A percentile compares a stretch with the other conserved stretches of the same genome.
Conservation (phyloP, 2,797 vertebrate genomes). For the Choloepus didactylus region DNA sequence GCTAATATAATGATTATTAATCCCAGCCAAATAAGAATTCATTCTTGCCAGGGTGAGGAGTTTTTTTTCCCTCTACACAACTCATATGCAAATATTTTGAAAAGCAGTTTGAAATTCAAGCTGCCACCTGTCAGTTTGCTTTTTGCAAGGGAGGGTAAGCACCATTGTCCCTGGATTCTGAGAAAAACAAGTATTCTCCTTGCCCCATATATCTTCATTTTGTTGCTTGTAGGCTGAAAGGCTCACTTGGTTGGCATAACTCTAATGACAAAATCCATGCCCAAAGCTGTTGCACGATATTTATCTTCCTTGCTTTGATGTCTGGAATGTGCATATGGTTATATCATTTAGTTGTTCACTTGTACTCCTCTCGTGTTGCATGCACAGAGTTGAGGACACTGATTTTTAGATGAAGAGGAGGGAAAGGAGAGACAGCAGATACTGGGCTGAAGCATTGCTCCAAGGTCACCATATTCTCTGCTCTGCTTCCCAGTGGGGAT, state of each 20-base stretch:
- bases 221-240: slow-evolving; percentile 34
- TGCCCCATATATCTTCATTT: slow-evolving; percentile 1
- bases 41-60: slow-evolving; percentile 53
- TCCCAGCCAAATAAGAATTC: slow-evolving; percentile 61
- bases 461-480: not conserved
- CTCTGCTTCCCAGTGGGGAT: not conserved
- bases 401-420: slow-evolving; percentile 27
- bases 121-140: slow-evolving; percentile 69
- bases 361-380: not conserved
- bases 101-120: slow-evolving; percentile 63
- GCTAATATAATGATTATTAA: slow-evolving; percentile 76
- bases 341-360: not conserved
- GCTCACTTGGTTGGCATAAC: not conserved
- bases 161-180: slow-evolving; percentile 41
- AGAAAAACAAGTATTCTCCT: slow-evolving; percentile 8
- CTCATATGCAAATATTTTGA: slow-evolving; percentile 64
- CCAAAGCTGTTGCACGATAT: not conserved
- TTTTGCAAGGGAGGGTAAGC: slow-evolving; percentile 3
- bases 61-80: slow-evolving; percentile 61
- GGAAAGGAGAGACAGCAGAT: not conserved
- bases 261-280: not conserved
- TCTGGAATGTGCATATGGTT: not conserved
- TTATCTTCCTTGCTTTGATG: slow-evolving; percentile 52
- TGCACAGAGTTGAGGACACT: not conserved
- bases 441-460: not conserved